phyloP scores from a whole-genome alignment of 2,113 vertebrate genomes.

The Trachemys scripta region DNA sequence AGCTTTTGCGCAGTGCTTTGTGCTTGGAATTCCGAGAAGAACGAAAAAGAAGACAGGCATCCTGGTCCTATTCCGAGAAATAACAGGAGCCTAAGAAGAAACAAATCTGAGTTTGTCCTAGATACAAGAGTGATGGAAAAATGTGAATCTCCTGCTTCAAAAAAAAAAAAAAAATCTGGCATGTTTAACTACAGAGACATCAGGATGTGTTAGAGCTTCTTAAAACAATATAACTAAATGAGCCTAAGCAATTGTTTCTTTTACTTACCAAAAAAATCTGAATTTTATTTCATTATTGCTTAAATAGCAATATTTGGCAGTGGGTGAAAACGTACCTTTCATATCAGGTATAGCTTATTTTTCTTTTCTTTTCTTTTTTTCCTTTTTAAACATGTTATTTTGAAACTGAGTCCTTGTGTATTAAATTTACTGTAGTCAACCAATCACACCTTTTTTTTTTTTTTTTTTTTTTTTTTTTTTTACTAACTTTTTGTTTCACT shows the following conservation, averaged over 20 bases:
- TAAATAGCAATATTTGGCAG: conserved; percentile 76
- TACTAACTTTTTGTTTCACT: conserved; percentile 66
- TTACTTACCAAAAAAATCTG: conserved; percentile 1
- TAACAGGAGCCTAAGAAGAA: conserved; percentile 76
- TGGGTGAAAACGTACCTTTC: conserved; percentile 81
- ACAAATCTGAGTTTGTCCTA: conserved; percentile 77
- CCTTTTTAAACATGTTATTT: conserved; percentile 65
- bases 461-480: conserved; percentile 49
- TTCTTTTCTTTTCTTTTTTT: conserved; percentile 60
- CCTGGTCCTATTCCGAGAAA: conserved; percentile 75
- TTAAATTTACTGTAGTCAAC: conserved; percentile 62
- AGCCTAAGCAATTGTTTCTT: conserved; percentile 59
- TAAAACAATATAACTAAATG: conserved; percentile 71
- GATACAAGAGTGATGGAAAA: conserved; percentile 73
- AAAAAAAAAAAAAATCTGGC: conserved; percentile 61
- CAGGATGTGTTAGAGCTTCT: conserved; percentile 74
- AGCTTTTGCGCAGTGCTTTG: conserved; percentile 84
- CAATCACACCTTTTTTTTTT: conserved; percentile 42
- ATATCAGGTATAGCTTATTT: conserved; percentile 81
- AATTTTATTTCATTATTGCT: conserved; percentile 62
- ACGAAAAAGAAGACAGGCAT: conserved; percentile 72
- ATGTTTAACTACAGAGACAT: conserved; percentile 76
- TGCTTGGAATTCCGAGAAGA: conserved; percentile 84
- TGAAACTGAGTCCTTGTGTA: conserved; percentile 60
- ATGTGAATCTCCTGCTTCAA: conserved; percentile 67